Evolutionary conservation across 23 tunicate species (phyloP), one percentile per base, ranked within the genome.

Genomic region (Clavelina lepadiformis): DNA sequence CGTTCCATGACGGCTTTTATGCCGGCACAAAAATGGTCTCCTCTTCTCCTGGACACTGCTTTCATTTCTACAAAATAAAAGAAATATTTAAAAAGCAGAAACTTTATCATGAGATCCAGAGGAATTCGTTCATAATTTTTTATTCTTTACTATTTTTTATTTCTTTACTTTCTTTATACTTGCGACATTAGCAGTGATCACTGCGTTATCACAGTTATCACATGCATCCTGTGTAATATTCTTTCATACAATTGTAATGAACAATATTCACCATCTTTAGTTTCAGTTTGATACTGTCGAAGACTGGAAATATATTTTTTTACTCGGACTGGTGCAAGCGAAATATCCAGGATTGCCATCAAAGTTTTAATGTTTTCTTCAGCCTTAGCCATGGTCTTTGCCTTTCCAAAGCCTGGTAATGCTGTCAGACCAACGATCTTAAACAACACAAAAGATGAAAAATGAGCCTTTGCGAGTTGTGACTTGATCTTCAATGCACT

Each of bases 341-440:
- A 68, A 1, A 83, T 69, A 60, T 76, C 57, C 22, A 84, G 73
- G 64, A 76, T 84, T 0, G 83, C 93, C 70, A 84, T 56, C 73
- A 84, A 64, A 13, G 73, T 70, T 36, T 58, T 61, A 26, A 84
- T 73, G 51, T 63, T 69, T 19, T 84, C 79, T 32, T 57, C 65
- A 35, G 75, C 93, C 25, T 62, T 64, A 50, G 63, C 71, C 31
- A 29, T 38, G 2, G 68, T 61, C 33, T 76, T 84, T 23, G 84
- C 93, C 44, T 57, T 63, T 18, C 83, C 83, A 19, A 84, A 72
- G 5, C 83, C 83, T 23, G 70, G 79, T 27, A 77, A 75, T 3
- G 91, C 91, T 8, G 91, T 65, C 35, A 83, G 31, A 2, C 91
- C 91, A 47, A 83, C 67, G 38, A 83, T 74, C 91, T 83, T 2